Conservation (phyloP, 2,113 vertebrate genomes). For the Mola mola region DNA sequence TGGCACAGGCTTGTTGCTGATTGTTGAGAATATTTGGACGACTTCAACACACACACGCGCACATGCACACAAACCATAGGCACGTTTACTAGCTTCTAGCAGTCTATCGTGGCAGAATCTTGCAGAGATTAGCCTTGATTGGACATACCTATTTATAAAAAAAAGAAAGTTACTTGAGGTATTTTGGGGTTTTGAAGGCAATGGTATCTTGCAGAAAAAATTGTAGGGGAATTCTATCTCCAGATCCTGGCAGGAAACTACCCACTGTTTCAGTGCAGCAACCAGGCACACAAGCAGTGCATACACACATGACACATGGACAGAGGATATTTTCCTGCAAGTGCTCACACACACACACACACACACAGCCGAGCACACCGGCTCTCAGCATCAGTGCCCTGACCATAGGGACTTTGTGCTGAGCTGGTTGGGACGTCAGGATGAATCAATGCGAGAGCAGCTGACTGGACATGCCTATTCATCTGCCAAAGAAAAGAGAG, state of each 20-base stretch:
- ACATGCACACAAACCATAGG: neutral
- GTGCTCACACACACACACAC: conserved; percentile 34
- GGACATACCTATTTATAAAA: no score
- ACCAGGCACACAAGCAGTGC: conserved; percentile 32
- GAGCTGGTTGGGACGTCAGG: conserved; percentile 84
- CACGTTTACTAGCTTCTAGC: no score
- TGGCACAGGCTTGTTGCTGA: conserved; percentile 66
- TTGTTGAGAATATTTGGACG: conserved; percentile 72
- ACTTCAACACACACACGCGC: conserved; percentile 62
- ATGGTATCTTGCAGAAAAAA: conserved; percentile 1
- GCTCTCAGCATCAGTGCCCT: conserved; percentile 76
- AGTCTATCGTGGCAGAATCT: no score
- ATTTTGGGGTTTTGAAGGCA: conserved; percentile 6
- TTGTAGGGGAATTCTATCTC: conserved; percentile 38
- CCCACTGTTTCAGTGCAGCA: conserved; percentile 54
- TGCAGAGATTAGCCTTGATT: no score
- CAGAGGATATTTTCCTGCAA: conserved; percentile 49
- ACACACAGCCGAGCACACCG: conserved; percentile 55
- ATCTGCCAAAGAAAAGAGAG: conserved; percentile 83
- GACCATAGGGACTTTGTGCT: conserved; percentile 85
- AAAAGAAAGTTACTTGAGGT: no score
- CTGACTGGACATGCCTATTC: conserved; percentile 86
- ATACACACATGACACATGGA: conserved; percentile 32
- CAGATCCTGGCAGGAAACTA: conserved; percentile 44
- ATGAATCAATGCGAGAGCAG: conserved; percentile 84